A percentile compares a stretch with the other conserved stretches of the same genome.
Conservation (phyloP, 2,113 vertebrate genomes). For the Pangasianodon gigas region DNA sequence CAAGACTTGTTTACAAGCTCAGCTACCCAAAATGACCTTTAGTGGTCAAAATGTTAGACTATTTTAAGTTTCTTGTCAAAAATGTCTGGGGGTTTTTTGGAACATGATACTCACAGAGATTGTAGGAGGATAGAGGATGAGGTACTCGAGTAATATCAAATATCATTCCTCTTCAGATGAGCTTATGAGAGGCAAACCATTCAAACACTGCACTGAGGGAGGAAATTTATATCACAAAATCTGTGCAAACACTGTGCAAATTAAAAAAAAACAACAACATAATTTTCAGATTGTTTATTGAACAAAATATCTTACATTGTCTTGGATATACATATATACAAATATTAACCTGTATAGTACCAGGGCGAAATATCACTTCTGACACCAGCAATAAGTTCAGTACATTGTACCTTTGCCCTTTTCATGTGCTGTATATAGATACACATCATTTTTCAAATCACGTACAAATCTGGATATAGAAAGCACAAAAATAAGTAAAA, state of each 20-base stretch:
- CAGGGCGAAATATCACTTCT: slow-evolving; percentile 57
- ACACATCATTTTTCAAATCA: slow-evolving; percentile 74
- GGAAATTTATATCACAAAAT: background rate
- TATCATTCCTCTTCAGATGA: background rate
- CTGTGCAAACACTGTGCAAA: background rate
- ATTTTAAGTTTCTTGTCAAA: background rate
- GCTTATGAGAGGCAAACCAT: background rate
- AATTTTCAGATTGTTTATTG: slow-evolving; percentile 78
- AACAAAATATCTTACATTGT: slow-evolving; percentile 86
- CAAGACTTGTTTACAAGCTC: background rate
- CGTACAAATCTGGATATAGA: slow-evolving; percentile 81
- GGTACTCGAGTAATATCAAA: slow-evolving; percentile 11
- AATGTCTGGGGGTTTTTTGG: background rate
- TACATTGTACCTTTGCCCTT: slow-evolving; percentile 60
- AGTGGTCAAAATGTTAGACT: background rate
- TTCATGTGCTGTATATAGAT: slow-evolving; percentile 64
- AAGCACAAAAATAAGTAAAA: slow-evolving; percentile 79
- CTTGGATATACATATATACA: slow-evolving; percentile 85
- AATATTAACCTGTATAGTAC: slow-evolving; percentile 63
- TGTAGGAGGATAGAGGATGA: background rate
- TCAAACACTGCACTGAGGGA: background rate
- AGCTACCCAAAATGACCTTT: background rate
- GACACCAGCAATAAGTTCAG: slow-evolving; percentile 65
- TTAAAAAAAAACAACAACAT: fast-evolving
- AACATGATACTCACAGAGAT: background rate